Conservation (phyloP, 1,140 invertebrate species). For the Tetragnatha versicolor region DNA sequence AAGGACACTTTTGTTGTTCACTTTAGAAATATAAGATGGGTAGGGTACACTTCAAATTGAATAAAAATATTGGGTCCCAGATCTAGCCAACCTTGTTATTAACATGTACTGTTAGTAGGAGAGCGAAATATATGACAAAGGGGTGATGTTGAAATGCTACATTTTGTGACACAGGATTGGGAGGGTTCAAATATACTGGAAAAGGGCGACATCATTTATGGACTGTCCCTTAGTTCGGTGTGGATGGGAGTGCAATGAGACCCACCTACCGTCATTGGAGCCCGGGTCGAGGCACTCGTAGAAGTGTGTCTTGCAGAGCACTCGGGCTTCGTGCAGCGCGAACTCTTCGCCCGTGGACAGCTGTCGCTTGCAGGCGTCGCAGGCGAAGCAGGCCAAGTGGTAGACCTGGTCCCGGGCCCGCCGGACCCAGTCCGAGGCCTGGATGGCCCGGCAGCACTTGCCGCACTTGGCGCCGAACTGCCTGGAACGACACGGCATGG, state of each 20-base stretch:
- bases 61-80: too few relatives aligned
- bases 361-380: slow-evolving; percentile 95
- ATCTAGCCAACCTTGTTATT: too few relatives aligned
- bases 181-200: background rate
- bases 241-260: slow-evolving; percentile 32
- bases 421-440: slow-evolving; percentile 95
- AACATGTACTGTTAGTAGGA: too few relatives aligned
- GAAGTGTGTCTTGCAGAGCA: slow-evolving; percentile 66
- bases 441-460: slow-evolving; percentile 90
- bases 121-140: too few relatives aligned
- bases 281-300: slow-evolving; percentile 58
- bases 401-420: slow-evolving; percentile 93
- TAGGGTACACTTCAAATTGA: too few relatives aligned
- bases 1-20: too few relatives aligned
- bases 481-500: slow-evolving; percentile 67
- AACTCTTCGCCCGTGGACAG: slow-evolving; percentile 97
- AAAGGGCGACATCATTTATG: background rate
- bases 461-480: slow-evolving; percentile 95
- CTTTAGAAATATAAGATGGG: too few relatives aligned
- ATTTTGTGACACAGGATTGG: background rate
- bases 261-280: slow-evolving; percentile 56
- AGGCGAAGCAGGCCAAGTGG: slow-evolving; percentile 98
- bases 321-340: slow-evolving; percentile 74
- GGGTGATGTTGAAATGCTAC: background rate
- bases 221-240: too few relatives aligned